Percentiles rank a stretch among this genome's conserved stretches.
Evolutionary conservation across 2,888 invertebrate species (phyloP).

Genomic region (Amblyjoppa fuscipennis): DNA sequence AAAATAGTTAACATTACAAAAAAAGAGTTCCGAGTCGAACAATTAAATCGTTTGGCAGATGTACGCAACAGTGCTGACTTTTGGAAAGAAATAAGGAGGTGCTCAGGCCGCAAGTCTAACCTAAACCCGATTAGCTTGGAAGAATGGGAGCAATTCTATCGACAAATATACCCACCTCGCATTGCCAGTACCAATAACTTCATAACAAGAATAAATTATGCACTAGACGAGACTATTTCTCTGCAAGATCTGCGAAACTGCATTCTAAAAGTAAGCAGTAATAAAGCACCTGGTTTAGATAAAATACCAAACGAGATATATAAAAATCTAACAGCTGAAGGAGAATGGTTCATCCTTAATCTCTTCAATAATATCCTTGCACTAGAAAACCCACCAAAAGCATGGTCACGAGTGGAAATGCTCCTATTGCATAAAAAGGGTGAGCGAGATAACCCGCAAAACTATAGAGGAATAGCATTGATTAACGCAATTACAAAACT

Average conservation of each 20-base stretch:
- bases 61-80: not conserved
- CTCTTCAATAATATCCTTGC: not conserved
- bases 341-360: not conserved
- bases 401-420: conserved; percentile 16
- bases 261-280: not conserved
- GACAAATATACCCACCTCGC: not conserved
- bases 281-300: conserved; percentile 20
- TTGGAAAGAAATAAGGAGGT: conserved; percentile 10
- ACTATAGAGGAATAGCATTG: conserved; percentile 24
- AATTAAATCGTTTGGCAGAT: conserved; percentile 8
- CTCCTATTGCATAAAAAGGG: conserved; percentile 14
- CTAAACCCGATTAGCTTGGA: conserved; percentile 18
- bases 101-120: not conserved
- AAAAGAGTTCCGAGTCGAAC: conserved; percentile 10
- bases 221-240: not conserved
- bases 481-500: conserved; percentile 20
- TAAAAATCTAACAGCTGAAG: conserved; percentile 3
- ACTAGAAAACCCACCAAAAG: not conserved
- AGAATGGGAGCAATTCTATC: conserved; percentile 14
- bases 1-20: not conserved
- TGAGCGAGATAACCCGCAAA: not conserved
- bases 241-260: not conserved
- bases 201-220: not conserved
- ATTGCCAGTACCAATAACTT: not conserved
- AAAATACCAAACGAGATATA: conserved; percentile 25